Evolutionary conservation across 2,113 vertebrate species (phyloP), one percentile per base, ranked within the genome.

Genomic region (Rhinichthys klamathensis): DNA sequence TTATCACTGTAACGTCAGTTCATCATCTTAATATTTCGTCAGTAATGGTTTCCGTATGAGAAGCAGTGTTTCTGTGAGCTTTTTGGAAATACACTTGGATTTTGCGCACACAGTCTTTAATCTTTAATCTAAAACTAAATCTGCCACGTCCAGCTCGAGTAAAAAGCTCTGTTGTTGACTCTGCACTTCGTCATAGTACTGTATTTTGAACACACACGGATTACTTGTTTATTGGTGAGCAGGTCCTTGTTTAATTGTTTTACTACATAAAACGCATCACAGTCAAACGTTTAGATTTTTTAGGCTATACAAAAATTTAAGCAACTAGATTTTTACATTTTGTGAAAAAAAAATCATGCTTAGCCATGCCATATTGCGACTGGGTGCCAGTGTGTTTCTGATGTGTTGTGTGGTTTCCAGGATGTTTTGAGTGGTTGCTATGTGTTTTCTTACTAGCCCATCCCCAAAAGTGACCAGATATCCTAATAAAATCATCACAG

Each of bases 1-100:
- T 35, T 82, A 54, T 35, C 41, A 35, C 80, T 23, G 16, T 61
- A 79, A 79, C 60, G 38, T 80, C n/a, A 63, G 78, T 80, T 80
- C 56, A 11, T 80, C 56, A 46, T 80, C 15, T 5, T 80, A 21
- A 63, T 63, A 80, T 80, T 80, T 80, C 8, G 44, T 46, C 1
- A 2, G 15, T 65, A 63, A 63, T 16, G 27, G 4, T 65, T 80
- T 65, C n/a, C 15, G 15, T 80, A 12, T 8, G 58, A 46, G 78
- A 80, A 63, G 9, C n/a, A 11, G 32, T 1, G 23, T 61, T 80
- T 79, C 32, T 11, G 16, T 32, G 3, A 21, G 0, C 5, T 6
- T 54, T 56, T 56, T 56, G 32, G 32, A 70, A 70, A 12, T 38
- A 70, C 35, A 38, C 30, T 58, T 60, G 75, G 30, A 60, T 54